A percentile compares a stretch with the other conserved stretches of the same genome.
Evolutionary conservation across 1,140 invertebrate species (phyloP).

Genomic region (Cotesia glomerata): DNA sequence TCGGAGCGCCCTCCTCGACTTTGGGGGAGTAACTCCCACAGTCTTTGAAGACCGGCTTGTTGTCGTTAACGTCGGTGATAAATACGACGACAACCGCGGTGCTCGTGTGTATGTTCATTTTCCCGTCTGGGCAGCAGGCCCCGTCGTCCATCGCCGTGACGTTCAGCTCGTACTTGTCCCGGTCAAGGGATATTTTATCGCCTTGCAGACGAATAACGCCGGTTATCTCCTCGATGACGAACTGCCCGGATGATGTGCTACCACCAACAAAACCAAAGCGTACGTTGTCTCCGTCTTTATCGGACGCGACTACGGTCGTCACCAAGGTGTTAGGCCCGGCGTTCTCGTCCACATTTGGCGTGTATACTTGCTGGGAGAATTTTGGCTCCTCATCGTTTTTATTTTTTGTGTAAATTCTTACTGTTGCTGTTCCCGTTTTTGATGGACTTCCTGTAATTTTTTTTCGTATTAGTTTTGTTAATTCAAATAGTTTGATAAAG

Average conservation of each 20-base stretch:
- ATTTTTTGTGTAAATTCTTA: conserved; percentile 93
- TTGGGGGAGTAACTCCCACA: conserved; percentile 91
- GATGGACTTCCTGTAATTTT: conserved; percentile 75
- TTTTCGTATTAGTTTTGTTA: neutral
- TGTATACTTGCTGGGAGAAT: conserved; percentile 95
- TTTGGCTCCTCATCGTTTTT: conserved; percentile 96
- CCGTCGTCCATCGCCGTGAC: conserved; percentile 94
- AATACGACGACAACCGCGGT: conserved; percentile 96
- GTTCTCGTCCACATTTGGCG: conserved; percentile 94
- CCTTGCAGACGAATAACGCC: conserved; percentile 90
- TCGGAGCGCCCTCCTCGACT: conserved; percentile 90
- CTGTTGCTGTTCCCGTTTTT: conserved; percentile 89
- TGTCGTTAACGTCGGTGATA: conserved; percentile 95
- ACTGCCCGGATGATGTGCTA: conserved; percentile 86
- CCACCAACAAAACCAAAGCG: conserved; percentile 92
- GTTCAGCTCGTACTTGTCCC: conserved; percentile 91
- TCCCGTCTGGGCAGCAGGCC: conserved; percentile 87
- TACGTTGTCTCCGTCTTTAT: conserved; percentile 95
- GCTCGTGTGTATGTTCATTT: conserved; percentile 84
- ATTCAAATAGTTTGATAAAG: too few species aligned
- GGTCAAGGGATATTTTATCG: conserved; percentile 82
- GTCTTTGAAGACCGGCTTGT: conserved; percentile 93
- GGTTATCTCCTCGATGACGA: conserved; percentile 94
- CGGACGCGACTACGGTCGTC: conserved; percentile 92
- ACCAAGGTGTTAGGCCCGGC: conserved; percentile 92